Percentiles rank a stretch among this genome's conserved stretches.
Conservation (phyloP, 1,140 invertebrate genomes). For the Conus ventricosus region DNA sequence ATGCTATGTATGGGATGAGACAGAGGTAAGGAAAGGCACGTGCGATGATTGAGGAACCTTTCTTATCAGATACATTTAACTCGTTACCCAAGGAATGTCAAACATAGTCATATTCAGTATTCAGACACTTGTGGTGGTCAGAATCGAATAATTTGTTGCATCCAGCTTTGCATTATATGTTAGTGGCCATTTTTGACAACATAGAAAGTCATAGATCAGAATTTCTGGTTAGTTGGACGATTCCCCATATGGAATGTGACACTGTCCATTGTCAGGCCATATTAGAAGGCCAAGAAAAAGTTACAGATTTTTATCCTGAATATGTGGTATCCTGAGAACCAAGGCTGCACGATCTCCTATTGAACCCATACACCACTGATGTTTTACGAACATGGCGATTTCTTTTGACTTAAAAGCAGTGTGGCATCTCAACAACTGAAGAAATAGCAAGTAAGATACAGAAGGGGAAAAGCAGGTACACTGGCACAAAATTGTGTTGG, state of each 20-base stretch:
- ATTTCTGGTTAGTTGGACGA: slow-evolving; percentile 49
- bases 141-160: slow-evolving; percentile 45
- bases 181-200: background rate
- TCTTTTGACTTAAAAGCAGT: slow-evolving; percentile 15
- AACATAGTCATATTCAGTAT: slow-evolving; percentile 40
- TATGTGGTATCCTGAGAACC: slow-evolving; percentile 26
- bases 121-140: slow-evolving; percentile 50
- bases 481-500: slow-evolving; percentile 25
- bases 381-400: slow-evolving; percentile 14
- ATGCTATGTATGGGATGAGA: slow-evolving; percentile 45
- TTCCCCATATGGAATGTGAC: slow-evolving; percentile 48
- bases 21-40: slow-evolving; percentile 37
- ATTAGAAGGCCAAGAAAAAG: slow-evolving; percentile 38
- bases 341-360: slow-evolving; percentile 13
- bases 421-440: slow-evolving; percentile 5
- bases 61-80: slow-evolving; percentile 33
- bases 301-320: slow-evolving; percentile 36
- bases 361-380: slow-evolving; percentile 12
- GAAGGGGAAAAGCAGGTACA: slow-evolving; percentile 10
- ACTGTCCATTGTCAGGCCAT: slow-evolving; percentile 44
- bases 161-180: slow-evolving; percentile 19
- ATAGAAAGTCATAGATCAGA: slow-evolving; percentile 40
- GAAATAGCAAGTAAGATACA: slow-evolving; percentile 22
- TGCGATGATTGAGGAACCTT: slow-evolving; percentile 45
- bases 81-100: slow-evolving; percentile 24